phyloP scores from a whole-genome alignment of 1,140 invertebrate genomes.

The Brachionus plicatilis region DNA sequence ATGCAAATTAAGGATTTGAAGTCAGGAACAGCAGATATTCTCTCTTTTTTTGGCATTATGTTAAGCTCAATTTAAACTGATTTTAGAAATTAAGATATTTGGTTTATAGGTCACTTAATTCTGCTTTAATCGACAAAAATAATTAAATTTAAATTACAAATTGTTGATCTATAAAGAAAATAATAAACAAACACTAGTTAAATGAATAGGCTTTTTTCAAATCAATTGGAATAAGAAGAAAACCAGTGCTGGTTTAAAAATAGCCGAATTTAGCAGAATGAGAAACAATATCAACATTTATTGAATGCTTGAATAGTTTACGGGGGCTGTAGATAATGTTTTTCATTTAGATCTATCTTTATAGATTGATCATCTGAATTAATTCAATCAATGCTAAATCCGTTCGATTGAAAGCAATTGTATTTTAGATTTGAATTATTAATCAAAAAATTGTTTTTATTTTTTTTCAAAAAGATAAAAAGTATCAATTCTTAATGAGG shows the following conservation, averaged over 20 bases:
- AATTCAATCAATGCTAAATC: background rate
- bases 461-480: too few species aligned
- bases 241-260: background rate
- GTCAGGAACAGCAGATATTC: slow-evolving; percentile 19
- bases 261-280: background rate
- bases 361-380: background rate
- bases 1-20: background rate
- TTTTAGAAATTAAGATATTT: slow-evolving; percentile 21
- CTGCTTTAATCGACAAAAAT: slow-evolving; percentile 5
- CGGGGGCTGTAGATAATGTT: background rate
- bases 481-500: too few species aligned
- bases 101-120: slow-evolving; percentile 13
- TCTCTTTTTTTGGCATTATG: background rate
- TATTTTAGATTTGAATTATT: background rate
- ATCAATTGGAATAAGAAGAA: background rate
- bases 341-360: background rate
- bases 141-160: slow-evolving; percentile 34
- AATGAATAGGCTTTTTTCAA: background rate
- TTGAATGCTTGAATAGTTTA: background rate
- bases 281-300: background rate
- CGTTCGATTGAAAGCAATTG: background rate
- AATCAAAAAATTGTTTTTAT: background rate
- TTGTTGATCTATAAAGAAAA: slow-evolving; percentile 23
- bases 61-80: background rate
- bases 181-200: background rate